Conservation (phyloP, 2,888 invertebrate genomes). For the Balanococcus diminutus region DNA sequence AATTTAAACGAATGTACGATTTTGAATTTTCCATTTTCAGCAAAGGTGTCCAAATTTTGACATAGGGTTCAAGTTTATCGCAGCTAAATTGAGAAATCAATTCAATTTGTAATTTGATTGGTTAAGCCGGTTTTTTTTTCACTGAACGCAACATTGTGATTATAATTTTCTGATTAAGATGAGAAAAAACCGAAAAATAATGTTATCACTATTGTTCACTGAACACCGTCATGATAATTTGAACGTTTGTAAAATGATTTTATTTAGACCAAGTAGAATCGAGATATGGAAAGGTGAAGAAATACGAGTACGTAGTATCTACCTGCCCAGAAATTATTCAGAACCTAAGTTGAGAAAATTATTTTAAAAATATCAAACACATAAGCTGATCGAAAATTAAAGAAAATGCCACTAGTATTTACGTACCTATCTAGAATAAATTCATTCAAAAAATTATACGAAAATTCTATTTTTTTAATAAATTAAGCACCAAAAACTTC, state of each 20-base stretch:
- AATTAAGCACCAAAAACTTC: too few species aligned
- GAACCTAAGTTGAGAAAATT: too few species aligned
- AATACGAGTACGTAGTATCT: too few species aligned
- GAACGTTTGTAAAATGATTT: neutral
- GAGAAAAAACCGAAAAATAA: conserved; percentile 3
- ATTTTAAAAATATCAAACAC: too few species aligned
- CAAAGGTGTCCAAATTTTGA: neutral
- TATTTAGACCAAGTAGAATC: neutral
- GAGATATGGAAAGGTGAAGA: neutral
- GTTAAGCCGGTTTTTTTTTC: neutral
- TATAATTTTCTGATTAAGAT: neutral
- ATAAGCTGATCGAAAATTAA: too few species aligned
- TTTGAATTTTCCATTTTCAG: neutral
- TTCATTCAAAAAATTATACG: too few species aligned
- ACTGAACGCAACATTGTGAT: neutral
- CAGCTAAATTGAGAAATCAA: neutral
- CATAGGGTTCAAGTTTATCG: neutral
- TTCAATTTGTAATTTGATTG: conserved; percentile 8
- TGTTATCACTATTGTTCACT: neutral
- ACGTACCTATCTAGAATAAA: too few species aligned
- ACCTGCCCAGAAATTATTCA: too few species aligned
- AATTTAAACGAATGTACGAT: neutral
- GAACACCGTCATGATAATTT: neutral
- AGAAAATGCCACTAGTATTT: too few species aligned
- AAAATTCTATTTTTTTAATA: too few species aligned